phyloP scores from a whole-genome alignment of 2,113 vertebrate genomes.

The Dicaeum eximium region DNA sequence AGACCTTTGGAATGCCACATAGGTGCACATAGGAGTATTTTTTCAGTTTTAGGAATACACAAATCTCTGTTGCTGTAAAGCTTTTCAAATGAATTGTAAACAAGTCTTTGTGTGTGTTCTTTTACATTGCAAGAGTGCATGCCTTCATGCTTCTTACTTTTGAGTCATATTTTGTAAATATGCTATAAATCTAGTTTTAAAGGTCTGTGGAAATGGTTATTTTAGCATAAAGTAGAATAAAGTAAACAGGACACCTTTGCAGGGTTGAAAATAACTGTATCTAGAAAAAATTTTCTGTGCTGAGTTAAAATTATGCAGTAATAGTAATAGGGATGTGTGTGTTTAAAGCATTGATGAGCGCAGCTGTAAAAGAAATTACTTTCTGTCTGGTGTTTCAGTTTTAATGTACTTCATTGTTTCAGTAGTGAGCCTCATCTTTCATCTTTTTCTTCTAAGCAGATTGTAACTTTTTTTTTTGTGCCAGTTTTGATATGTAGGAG shows the following conservation, averaged over 20 bases:
- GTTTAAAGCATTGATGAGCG: not conserved
- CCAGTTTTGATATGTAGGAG: not conserved
- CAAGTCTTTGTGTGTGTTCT: not conserved
- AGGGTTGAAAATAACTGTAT: slow-evolving; percentile 26
- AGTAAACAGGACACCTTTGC: slow-evolving; percentile 36
- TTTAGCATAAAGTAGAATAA: slow-evolving; percentile 21
- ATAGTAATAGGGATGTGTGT: not conserved
- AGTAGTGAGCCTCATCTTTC: not conserved
- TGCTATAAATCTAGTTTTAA: slow-evolving; percentile 16
- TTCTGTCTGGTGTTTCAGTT: not conserved
- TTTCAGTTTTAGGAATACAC: not conserved
- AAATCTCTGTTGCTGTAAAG: not conserved
- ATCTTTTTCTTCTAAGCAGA: not conserved
- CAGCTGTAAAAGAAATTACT: not conserved
- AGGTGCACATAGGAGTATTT: not conserved
- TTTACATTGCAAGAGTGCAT: not conserved
- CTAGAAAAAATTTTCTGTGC: not conserved
- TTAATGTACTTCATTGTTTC: not conserved
- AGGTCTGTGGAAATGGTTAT: not conserved
- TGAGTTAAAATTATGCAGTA: slow-evolving; percentile 19
- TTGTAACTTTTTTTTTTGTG: not conserved
- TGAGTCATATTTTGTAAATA: not conserved
- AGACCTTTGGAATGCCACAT: not conserved
- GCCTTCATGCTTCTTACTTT: not conserved
- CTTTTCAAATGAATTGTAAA: not conserved